Percentiles rank a stretch among this genome's conserved stretches.
phyloP scores from a whole-genome alignment of 2,113 vertebrate species.

The Periophthalmodon schlosseri region DNA sequence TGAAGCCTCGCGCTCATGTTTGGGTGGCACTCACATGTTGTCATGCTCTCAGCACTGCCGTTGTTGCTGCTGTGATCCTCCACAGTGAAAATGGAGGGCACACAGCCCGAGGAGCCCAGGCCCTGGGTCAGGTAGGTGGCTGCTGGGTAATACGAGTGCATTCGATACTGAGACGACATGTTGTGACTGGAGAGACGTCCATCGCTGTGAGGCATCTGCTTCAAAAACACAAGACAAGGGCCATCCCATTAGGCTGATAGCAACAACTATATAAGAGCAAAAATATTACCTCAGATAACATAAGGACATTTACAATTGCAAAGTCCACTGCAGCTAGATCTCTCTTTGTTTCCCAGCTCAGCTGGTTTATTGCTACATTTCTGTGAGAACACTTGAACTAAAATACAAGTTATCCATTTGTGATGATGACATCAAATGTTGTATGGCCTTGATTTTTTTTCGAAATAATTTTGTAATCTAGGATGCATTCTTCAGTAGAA shows the following conservation, averaged over 20 bases:
- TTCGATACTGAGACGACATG: slow-evolving; percentile 85
- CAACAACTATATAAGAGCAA: background rate
- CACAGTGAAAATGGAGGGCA: slow-evolving; percentile 82
- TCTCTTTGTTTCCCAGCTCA: background rate
- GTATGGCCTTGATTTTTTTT: slow-evolving; percentile 8
- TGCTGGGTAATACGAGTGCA: slow-evolving; percentile 91
- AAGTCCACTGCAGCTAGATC: background rate
- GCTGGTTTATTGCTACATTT: slow-evolving; percentile 11
- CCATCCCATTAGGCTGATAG: background rate
- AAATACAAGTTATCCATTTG: slow-evolving; percentile 4
- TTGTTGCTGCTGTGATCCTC: slow-evolving; percentile 75
- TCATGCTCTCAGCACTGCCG: slow-evolving; percentile 74
- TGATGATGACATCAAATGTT: background rate
- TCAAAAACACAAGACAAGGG: slow-evolving; percentile 21
- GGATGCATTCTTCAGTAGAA: background rate
- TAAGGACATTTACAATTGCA: background rate
- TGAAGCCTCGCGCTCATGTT: slow-evolving; percentile 54
- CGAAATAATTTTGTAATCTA: background rate
- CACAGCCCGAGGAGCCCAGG: slow-evolving; percentile 68
- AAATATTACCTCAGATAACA: background rate
- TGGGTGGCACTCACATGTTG: slow-evolving; percentile 79
- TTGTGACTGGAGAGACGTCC: slow-evolving; percentile 76
- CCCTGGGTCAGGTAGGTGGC: slow-evolving; percentile 87
- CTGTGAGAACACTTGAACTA: background rate
- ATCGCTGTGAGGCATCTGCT: slow-evolving; percentile 85